These are phyloP conservation scores for Mythimna pallens DNA, from an alignment of 2,888 invertebrate species.

Conservation along the genomic window DNA sequence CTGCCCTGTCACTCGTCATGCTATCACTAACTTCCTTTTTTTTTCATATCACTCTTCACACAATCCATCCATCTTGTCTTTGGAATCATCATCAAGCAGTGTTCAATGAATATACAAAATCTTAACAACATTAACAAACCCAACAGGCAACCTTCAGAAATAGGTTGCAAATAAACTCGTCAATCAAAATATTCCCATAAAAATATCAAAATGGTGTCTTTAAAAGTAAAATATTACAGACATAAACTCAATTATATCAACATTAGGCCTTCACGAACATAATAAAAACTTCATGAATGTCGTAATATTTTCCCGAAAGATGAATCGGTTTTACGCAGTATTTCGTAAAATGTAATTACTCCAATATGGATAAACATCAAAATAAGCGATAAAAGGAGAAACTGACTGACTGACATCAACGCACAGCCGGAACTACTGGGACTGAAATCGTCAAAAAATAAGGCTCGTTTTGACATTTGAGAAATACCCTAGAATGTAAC, in stretches of 20 bases:
- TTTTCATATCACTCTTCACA: too few species aligned
- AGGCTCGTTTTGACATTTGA: too few species aligned
- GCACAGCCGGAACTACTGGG: too few species aligned
- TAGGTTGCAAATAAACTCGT: too few species aligned
- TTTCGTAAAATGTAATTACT: not conserved
- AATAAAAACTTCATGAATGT: slow-evolving; percentile 6
- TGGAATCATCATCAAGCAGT: not conserved
- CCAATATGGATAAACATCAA: not conserved
- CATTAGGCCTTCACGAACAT: slow-evolving; percentile 10
- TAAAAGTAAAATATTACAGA: not conserved
- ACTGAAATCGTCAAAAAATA: too few species aligned
- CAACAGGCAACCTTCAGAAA: too few species aligned
- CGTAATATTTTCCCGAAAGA: not conserved
- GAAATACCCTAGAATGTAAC: too few species aligned
- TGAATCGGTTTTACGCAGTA: slow-evolving; percentile 5
- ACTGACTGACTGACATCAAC: too few species aligned
- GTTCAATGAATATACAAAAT: slow-evolving; percentile 1
- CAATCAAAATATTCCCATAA: not conserved
- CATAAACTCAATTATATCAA: slow-evolving; percentile 9
- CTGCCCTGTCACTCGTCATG: too few species aligned
- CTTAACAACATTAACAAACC: too few species aligned
- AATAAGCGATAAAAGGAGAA: not conserved
- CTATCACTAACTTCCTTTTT: too few species aligned
- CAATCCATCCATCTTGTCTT: too few species aligned
- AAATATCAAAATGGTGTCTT: slow-evolving; percentile 2